Percentiles rank a stretch among this genome's conserved stretches.
phyloP scores from a whole-genome alignment of 2,888 invertebrate species.

The Nematopogon swammerdamellus region DNA sequence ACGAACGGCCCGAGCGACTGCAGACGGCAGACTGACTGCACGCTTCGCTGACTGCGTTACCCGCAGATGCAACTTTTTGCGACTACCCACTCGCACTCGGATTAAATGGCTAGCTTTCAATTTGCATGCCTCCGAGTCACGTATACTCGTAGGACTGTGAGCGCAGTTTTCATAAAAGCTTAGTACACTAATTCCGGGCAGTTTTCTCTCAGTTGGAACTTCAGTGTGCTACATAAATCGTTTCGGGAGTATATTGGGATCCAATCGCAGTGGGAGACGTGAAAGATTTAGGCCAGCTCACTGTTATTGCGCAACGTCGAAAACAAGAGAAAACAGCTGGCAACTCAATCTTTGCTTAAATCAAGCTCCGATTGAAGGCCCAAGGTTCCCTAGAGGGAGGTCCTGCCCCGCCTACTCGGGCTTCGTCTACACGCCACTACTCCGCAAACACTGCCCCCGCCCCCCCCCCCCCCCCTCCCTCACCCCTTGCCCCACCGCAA shows the following conservation, averaged over 20 bases:
- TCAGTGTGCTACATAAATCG: too few species aligned
- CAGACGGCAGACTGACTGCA: background rate
- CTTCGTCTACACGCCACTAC: background rate
- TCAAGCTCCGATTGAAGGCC: background rate
- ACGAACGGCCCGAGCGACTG: background rate
- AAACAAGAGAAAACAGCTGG: background rate
- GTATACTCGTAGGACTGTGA: too few species aligned
- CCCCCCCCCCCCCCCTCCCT: too few species aligned
- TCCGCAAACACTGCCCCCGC: background rate
- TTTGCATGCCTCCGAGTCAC: background rate
- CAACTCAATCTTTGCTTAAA: background rate
- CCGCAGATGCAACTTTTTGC: background rate
- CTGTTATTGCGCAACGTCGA: background rate
- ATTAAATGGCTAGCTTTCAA: background rate
- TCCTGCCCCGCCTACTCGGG: background rate
- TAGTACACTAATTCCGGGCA: too few species aligned
- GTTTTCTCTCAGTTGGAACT: too few species aligned
- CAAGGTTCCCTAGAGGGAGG: background rate
- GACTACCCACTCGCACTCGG: background rate
- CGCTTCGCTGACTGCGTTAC: background rate
- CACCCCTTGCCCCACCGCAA: too few species aligned
- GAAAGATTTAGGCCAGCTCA: background rate
- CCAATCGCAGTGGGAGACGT: background rate
- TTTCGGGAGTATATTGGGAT: too few species aligned
- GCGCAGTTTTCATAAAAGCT: too few species aligned